Evolutionary conservation across 1,140 invertebrate species (phyloP).

Genomic region (Drosophila paulistorum): DNA sequence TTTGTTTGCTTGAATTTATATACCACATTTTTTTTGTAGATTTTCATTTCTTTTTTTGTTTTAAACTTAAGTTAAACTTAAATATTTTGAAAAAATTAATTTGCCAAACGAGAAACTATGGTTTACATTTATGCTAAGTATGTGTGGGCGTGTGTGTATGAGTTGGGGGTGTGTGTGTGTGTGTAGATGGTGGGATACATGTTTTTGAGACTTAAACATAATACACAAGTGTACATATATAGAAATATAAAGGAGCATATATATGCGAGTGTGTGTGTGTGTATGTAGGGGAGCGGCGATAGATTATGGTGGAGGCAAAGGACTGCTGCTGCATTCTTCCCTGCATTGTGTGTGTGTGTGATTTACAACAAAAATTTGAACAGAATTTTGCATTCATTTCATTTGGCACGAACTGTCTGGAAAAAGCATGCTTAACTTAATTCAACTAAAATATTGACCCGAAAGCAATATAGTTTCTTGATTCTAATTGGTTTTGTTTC

Average conservation of each 20-base stretch:
- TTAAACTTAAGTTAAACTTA: conserved; percentile 54
- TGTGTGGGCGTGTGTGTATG: conserved; percentile 36
- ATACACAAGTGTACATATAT: conserved; percentile 44
- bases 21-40: conserved; percentile 32
- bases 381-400: conserved; percentile 67
- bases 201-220: conserved; percentile 65
- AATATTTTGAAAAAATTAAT: conserved; percentile 51
- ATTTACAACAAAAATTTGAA: conserved; percentile 73
- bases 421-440: conserved; percentile 60
- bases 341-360: conserved; percentile 1
- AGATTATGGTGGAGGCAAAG: background rate
- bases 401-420: conserved; percentile 76
- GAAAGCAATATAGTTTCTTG: conserved; percentile 17
- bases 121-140: conserved; percentile 70
- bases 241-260: conserved; percentile 16
- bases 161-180: conserved; percentile 35
- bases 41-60: conserved; percentile 33
- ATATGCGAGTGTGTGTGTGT: background rate
- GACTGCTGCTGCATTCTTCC: background rate
- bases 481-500: background rate
- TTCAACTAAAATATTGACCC: conserved; percentile 41
- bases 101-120: conserved; percentile 66
- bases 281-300: background rate
- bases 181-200: conserved; percentile 44
- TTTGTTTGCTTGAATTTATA: conserved; percentile 37